Evolutionary conservation across 1,140 invertebrate genomes (phyloP), one percentile per base, ranked within the genome.

Genomic region (Drosophila kurseongensis): DNA sequence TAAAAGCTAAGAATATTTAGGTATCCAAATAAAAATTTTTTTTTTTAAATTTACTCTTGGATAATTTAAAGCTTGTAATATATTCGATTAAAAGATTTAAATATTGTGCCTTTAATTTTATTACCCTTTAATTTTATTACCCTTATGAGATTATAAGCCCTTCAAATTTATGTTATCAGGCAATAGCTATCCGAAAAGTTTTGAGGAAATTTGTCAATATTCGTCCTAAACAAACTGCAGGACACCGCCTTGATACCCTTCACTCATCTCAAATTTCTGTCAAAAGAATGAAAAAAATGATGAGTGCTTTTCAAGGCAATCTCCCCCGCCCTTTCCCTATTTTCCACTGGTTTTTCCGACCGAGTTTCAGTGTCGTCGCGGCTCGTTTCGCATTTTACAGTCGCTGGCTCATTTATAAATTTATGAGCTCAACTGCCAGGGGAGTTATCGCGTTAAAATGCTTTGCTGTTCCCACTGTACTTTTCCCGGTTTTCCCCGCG

Each of bases 391-490:
- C 75, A 88, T 86, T 88, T 86, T 88, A 86, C 83, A 88, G 82
- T 82, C 82, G 83, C 72, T 84, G 76, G 83, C 84, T 89, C 84
- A 88, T 88, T 88, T 88, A 88, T 88, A 88, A 88, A 88, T 88
- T 88, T 88, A 88, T 88, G 83, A 89, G 80, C 84, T 88, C 83
- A 89, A 88, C 79, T 89, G 83, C 84, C 83, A 83, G 83, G 83
- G 83, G 83, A 88, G 83, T 88, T 89, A 88, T 88, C 84, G 84
- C 84, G 84, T 88, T 88, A 88, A 88, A 88, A 88, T 78, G 84
- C 78, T 81, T 60, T 65, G 60, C 60, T 68, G 61, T 60, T 50
- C 27, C 40, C 45, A 44, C 35, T 41, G 50, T 71, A 57, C 18
- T 23, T 45, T 40, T 40, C 42, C 14, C 44, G 23, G 41, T 18